Evolutionary conservation across 2,888 invertebrate species (phyloP), one percentile per base, ranked within the genome.

Genomic region (Oscheius onirici): DNA sequence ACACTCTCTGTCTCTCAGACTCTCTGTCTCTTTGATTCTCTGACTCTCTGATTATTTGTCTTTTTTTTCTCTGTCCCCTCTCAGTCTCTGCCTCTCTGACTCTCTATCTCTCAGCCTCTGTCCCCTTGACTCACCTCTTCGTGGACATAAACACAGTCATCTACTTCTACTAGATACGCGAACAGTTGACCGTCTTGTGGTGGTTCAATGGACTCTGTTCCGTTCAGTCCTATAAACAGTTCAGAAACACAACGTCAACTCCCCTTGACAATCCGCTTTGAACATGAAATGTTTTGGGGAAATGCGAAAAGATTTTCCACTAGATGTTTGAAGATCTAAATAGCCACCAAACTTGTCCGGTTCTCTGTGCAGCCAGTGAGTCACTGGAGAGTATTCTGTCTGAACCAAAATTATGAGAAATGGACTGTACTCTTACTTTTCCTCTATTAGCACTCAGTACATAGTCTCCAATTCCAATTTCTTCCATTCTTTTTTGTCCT

Each of bases 401-500:
- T 79, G 40, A 41, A n/a, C n/a, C n/a, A n/a, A n/a, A n/a, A n/a
- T n/a, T n/a, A n/a, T n/a, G n/a, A n/a, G n/a, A n/a, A n/a, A n/a
- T n/a, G n/a, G n/a, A 52, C 13, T 52, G 13, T 52, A n/a, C 22
- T 22, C n/a, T 57, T 40, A 58, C 58, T 20, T 58, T 20, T 11
- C 13, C 60, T 1, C 24, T 26, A 40, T 67, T 58, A 1, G 79
- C 75, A 11, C 76, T 76, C 60, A 75, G 60, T 10, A 79, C 75
- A 49, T 71, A 74, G 60, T 79, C 79, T 8, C 77, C 77, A 66
- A 79, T 55, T 43, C 71, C 58, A 8, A 79, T 43, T 15, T 76
- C 46, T 26, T 72, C 76, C 77, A 79, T 79, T n/a, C 74, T 71
- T 46, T 73, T 74, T 55, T 72, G 74, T 5, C 79, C 79, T n/a